Evolutionary conservation across 2,888 invertebrate species (phyloP).

Genomic region (Tholera decimalis): DNA sequence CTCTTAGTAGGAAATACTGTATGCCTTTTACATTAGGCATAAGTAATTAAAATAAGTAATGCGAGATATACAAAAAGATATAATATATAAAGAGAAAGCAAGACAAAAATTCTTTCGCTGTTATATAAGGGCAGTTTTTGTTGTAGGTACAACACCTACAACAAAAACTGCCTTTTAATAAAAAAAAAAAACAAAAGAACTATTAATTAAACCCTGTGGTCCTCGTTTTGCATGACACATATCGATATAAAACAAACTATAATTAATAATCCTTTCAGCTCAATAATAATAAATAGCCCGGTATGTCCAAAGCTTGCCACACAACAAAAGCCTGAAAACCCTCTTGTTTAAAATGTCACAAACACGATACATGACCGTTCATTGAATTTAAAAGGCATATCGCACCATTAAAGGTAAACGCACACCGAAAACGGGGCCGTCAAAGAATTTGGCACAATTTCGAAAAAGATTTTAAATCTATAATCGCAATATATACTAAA

Average conservation of each 20-base stretch:
- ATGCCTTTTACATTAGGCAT: too few species aligned
- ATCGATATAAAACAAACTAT: slow-evolving; percentile 6
- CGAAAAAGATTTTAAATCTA: too few species aligned
- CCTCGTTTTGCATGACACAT: background rate
- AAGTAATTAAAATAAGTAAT: too few species aligned
- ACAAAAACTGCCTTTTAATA: background rate
- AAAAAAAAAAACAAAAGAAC: slow-evolving; percentile 7
- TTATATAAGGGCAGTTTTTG: too few species aligned
- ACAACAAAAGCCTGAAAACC: slow-evolving; percentile 27
- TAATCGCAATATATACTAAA: too few species aligned
- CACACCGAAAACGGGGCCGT: background rate
- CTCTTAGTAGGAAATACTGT: too few species aligned
- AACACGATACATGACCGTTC: slow-evolving; percentile 21
- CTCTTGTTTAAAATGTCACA: slow-evolving; percentile 31
- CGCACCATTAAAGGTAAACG: background rate
- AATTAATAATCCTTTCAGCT: slow-evolving; percentile 21
- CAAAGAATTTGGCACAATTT: too few species aligned
- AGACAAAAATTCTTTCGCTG: too few species aligned
- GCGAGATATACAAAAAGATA: too few species aligned
- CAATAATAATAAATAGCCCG: slow-evolving; percentile 15
- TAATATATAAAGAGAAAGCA: too few species aligned
- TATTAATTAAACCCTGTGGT: background rate
- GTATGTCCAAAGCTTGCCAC: background rate
- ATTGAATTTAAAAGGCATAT: slow-evolving; percentile 39
- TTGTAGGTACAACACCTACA: too few species aligned